phyloP scores from a whole-genome alignment of 2,888 invertebrate species.

The Cheilosia scutellata region DNA sequence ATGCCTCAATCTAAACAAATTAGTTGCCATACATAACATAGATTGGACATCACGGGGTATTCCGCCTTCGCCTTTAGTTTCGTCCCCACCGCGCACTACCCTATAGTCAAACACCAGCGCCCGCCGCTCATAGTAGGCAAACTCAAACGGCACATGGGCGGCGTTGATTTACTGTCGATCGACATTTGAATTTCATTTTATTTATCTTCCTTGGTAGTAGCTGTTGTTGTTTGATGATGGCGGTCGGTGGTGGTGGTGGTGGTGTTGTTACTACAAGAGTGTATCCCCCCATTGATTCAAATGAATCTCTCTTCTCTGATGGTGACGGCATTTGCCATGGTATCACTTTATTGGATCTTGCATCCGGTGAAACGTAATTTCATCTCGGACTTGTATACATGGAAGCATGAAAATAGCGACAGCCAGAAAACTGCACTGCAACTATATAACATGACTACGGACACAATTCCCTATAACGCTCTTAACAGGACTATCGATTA shows the following conservation, averaged over 20 bases:
- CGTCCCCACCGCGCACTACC: too few relatives aligned
- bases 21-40: slow-evolving; percentile 71
- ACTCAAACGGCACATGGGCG: slow-evolving; percentile 21
- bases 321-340: slow-evolving; percentile 28
- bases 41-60: slow-evolving; percentile 62
- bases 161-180: slow-evolving; percentile 68
- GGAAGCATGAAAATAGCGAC: slow-evolving; percentile 29
- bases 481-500: slow-evolving; percentile 70
- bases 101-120: too few relatives aligned
- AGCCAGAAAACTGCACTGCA: slow-evolving; percentile 22
- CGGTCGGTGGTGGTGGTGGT: slow-evolving; percentile 37
- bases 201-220: slow-evolving; percentile 61
- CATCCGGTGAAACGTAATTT: slow-evolving; percentile 69
- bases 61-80: neutral
- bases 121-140: slow-evolving; percentile 1
- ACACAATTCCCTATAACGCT: slow-evolving; percentile 39
- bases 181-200: slow-evolving; percentile 72
- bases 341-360: slow-evolving; percentile 72
- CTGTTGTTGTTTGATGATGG: slow-evolving; percentile 33
- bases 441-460: slow-evolving; percentile 9
- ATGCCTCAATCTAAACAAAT: slow-evolving; percentile 74
- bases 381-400: slow-evolving; percentile 49
- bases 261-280: slow-evolving; percentile 33
- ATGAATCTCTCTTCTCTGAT: slow-evolving; percentile 59
- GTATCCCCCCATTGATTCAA: slow-evolving; percentile 58